Evolutionary conservation across 2,797 vertebrate genomes (phyloP).

Genomic region (Xenops minutus): DNA sequence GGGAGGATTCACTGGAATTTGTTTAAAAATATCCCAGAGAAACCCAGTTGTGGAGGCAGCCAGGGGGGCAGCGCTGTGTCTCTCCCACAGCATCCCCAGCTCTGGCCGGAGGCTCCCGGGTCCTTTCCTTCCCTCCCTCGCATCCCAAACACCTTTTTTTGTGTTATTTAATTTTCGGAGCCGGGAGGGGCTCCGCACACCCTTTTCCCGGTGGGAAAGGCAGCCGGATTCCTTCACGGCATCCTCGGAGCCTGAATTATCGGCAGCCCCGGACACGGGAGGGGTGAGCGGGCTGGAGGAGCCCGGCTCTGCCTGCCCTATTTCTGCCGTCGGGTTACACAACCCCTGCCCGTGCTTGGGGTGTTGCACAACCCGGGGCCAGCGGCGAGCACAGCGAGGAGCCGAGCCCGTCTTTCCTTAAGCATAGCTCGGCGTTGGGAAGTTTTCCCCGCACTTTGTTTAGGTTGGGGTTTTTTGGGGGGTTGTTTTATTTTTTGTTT

Average conservation of each 20-base stretch:
- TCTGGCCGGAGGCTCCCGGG: rapidly evolving
- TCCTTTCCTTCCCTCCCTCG: rapidly evolving
- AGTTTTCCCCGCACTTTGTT: neutral
- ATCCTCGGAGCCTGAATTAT: neutral
- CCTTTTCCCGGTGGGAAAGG: rapidly evolving
- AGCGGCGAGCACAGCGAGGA: neutral
- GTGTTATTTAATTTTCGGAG: neutral
- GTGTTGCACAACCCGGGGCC: constrained; percentile 30
- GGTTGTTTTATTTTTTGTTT: rapidly evolving
- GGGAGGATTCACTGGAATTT: neutral
- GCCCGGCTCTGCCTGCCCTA: neutral
- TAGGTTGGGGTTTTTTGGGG: neutral
- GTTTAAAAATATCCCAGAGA: neutral
- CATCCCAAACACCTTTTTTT: neutral
- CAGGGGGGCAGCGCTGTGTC: neutral
- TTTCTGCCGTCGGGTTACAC: constrained; percentile 19
- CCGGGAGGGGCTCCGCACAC: neutral
- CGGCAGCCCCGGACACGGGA: neutral
- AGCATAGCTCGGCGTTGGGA: neutral
- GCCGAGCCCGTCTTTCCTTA: neutral
- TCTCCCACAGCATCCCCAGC: neutral
- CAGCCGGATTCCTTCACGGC: neutral
- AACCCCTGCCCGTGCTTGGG: neutral
- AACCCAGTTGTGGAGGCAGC: neutral
- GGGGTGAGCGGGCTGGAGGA: neutral